Conservation (phyloP, 2,113 vertebrate genomes). For the Syngnathoides biaculeatus region DNA sequence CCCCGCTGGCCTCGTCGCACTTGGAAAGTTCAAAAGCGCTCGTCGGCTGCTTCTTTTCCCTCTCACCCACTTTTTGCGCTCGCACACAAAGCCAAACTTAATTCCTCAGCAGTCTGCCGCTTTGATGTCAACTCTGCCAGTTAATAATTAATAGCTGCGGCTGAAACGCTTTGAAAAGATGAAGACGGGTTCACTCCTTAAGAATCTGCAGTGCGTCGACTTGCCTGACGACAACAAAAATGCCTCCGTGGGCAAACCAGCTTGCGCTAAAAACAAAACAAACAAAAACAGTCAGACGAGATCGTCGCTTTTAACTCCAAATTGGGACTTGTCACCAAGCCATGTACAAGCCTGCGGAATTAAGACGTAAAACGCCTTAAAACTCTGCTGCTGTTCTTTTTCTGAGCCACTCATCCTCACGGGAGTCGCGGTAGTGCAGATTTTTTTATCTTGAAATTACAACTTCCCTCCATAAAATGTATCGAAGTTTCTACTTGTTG, state of each 20-base stretch:
- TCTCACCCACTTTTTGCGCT: neutral
- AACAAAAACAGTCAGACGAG: no score
- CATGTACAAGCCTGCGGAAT: no score
- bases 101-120: neutral
- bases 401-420: no score
- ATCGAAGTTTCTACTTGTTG: no score
- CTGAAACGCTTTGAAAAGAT: neutral
- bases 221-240: slow-evolving; percentile 9
- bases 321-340: no score
- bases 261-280: neutral
- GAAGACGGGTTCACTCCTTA: neutral
- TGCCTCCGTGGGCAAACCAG: neutral
- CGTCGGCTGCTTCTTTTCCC: neutral
- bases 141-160: slow-evolving; percentile 7
- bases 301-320: no score
- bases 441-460: no score
- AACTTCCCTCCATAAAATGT: no score
- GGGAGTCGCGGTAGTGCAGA: no score
- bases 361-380: no score
- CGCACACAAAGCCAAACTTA: neutral
- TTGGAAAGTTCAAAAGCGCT: slow-evolving; percentile 1
- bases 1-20: neutral
- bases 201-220: slow-evolving; percentile 6
- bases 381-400: no score
- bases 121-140: neutral